Evolutionary conservation across 2,888 invertebrate genomes (phyloP).

Genomic region (Patella depressa): DNA sequence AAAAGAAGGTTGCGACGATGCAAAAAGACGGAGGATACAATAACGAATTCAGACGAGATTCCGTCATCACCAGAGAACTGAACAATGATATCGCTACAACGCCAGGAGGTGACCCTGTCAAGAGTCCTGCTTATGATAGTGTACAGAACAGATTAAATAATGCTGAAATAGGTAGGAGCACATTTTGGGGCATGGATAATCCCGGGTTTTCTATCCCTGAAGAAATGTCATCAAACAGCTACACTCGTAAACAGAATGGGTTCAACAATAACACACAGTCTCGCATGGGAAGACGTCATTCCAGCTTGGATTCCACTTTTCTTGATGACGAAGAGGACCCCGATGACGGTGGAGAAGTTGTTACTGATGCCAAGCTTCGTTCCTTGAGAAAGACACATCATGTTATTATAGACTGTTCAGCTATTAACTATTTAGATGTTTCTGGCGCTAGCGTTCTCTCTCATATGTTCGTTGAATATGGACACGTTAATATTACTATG

Average conservation of each 20-base stretch:
- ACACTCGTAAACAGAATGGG: conserved; percentile 17
- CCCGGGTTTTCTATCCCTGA: conserved; percentile 39
- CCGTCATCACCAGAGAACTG: conserved; percentile 32
- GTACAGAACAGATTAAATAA: neutral
- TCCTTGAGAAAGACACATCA: conserved; percentile 58
- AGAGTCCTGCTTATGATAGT: conserved; percentile 14
- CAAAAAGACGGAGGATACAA: conserved; percentile 9
- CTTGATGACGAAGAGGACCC: conserved; percentile 45
- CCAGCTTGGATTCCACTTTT: conserved; percentile 33
- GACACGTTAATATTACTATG: conserved; percentile 59
- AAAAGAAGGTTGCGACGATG: conserved; percentile 29
- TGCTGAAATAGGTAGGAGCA: conserved; percentile 20
- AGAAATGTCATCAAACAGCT: conserved; percentile 28
- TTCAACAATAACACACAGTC: conserved; percentile 28
- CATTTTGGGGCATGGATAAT: conserved; percentile 40
- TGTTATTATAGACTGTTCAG: conserved; percentile 58
- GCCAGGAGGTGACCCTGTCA: conserved; percentile 13
- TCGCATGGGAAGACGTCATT: conserved; percentile 22
- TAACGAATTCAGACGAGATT: conserved; percentile 29
- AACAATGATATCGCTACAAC: conserved; percentile 20
- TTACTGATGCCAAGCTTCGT: conserved; percentile 54
- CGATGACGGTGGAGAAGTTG: conserved; percentile 52
- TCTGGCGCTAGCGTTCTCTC: conserved; percentile 62
- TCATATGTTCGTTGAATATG: conserved; percentile 59
- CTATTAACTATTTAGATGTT: conserved; percentile 60